Evolutionary conservation across 1,140 invertebrate species (phyloP).

Genomic region (Meloidogyne floridensis): DNA sequence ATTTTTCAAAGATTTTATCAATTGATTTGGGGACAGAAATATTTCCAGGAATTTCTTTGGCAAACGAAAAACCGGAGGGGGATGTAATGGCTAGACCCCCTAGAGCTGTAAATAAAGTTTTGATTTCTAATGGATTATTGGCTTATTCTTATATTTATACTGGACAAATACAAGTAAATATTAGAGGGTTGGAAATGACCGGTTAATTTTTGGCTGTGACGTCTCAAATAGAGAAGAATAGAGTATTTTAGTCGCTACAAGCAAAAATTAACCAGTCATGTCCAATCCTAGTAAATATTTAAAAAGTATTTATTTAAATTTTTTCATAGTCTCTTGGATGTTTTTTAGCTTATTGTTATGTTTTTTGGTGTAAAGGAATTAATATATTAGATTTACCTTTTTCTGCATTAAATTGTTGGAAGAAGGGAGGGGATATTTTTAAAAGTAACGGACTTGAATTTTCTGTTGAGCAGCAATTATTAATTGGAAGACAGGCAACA

Average conservation of each 20-base stretch:
- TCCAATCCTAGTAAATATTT: not conserved
- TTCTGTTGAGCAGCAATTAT: slow-evolving; percentile 41
- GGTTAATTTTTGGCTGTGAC: too few relatives aligned
- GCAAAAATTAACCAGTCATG: too few relatives aligned
- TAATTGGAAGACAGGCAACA: slow-evolving; percentile 47
- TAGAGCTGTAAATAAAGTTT: slow-evolving; percentile 66
- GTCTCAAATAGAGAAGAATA: too few relatives aligned
- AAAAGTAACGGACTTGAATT: slow-evolving; percentile 43
- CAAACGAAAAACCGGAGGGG: slow-evolving; percentile 64
- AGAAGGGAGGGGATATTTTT: slow-evolving; percentile 32
- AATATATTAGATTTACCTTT: slow-evolving; percentile 43
- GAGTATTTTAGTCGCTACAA: too few relatives aligned
- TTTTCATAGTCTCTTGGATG: slow-evolving; percentile 48
- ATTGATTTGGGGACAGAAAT: slow-evolving; percentile 62
- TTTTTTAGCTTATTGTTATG: slow-evolving; percentile 49
- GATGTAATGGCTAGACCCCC: slow-evolving; percentile 56
- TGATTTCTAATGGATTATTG: slow-evolving; percentile 47
- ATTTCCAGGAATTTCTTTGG: slow-evolving; percentile 69
- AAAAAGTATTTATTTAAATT: not conserved
- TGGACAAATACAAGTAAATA: slow-evolving; percentile 4
- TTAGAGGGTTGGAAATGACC: too few relatives aligned
- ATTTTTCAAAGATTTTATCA: slow-evolving; percentile 56
- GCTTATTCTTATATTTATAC: slow-evolving; percentile 47
- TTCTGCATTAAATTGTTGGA: slow-evolving; percentile 36
- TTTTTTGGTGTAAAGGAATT: slow-evolving; percentile 54